Conservation (phyloP, 2,797 vertebrate genomes). For the Apogon hyalosoma region DNA sequence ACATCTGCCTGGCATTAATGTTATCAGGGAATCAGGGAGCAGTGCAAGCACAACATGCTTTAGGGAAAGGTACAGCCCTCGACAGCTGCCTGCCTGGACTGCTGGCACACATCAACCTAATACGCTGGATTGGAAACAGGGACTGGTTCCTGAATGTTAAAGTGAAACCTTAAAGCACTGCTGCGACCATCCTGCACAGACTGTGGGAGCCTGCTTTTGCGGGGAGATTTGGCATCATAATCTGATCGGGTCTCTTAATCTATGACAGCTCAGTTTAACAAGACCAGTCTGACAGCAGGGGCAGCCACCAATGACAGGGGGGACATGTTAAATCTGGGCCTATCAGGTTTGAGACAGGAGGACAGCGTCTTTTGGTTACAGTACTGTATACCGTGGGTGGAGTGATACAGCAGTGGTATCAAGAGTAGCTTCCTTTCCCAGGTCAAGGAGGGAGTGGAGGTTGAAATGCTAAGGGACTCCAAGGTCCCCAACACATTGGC, state of each 20-base stretch:
- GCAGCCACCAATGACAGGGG: constrained; percentile 43
- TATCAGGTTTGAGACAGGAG: constrained; percentile 40
- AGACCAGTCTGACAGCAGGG: constrained; percentile 42
- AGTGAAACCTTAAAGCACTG: constrained; percentile 69
- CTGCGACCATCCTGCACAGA: constrained; percentile 33
- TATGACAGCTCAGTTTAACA: constrained; percentile 51
- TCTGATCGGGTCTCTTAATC: constrained; percentile 64
- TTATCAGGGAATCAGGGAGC: constrained; percentile 81
- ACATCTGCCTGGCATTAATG: constrained; percentile 84
- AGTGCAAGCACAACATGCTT: constrained; percentile 77
- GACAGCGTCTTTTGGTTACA: constrained; percentile 31
- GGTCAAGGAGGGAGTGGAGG: constrained; percentile 56
- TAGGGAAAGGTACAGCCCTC: constrained; percentile 76
- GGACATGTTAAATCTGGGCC: constrained; percentile 52
- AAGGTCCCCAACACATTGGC: constrained; percentile 47
- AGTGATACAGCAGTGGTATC: constrained; percentile 48
- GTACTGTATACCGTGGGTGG: constrained; percentile 16
- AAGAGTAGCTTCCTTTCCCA: constrained; percentile 37
- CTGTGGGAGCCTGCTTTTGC: constrained; percentile 31
- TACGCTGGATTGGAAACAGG: constrained; percentile 67
- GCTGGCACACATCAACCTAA: constrained; percentile 78
- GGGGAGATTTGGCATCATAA: constrained; percentile 46
- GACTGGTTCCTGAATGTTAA: constrained; percentile 79
- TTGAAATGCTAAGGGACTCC: constrained; percentile 40
- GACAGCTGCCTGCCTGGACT: constrained; percentile 73